Evolutionary conservation across 2,797 vertebrate genomes (phyloP).

Genomic region (Erithacus rubecula): DNA sequence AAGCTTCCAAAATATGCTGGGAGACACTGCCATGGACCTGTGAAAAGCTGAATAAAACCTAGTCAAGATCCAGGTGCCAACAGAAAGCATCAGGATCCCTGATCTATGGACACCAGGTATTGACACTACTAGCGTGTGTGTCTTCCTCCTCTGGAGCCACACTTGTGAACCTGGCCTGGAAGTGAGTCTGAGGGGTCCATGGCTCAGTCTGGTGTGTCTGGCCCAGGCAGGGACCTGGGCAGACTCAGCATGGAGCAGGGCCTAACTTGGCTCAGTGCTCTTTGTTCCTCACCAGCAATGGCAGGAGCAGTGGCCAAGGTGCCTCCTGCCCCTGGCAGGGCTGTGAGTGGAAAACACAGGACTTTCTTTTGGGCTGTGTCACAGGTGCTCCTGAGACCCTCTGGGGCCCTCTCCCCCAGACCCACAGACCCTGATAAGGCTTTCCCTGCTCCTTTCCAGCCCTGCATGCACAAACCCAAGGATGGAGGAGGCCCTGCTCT

Average conservation of each 20-base stretch:
- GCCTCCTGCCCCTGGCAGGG: neutral
- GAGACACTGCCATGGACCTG: neutral
- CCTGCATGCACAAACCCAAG: neutral
- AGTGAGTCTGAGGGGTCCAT: accelerated
- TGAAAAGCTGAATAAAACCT: neutral
- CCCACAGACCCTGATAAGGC: neutral
- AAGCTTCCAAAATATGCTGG: neutral
- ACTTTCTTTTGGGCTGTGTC: neutral
- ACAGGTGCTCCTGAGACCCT: neutral
- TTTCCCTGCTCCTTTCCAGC: neutral
- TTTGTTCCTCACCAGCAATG: neutral
- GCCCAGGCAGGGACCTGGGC: neutral
- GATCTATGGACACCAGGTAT: neutral
- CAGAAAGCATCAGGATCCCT: neutral
- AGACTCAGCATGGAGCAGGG: neutral
- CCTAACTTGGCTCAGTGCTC: neutral
- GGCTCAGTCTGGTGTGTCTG: neutral
- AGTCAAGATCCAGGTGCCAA: neutral
- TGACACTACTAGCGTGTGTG: neutral
- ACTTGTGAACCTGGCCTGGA: neutral
- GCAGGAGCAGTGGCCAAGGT: neutral
- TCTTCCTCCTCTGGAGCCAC: neutral
- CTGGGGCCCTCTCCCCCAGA: accelerated
- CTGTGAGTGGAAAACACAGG: neutral
- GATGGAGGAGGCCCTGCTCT: neutral